Percentiles rank a stretch among this genome's conserved stretches.
Evolutionary conservation across 2,888 invertebrate species (phyloP).

Genomic region (Resseliella maxima): DNA sequence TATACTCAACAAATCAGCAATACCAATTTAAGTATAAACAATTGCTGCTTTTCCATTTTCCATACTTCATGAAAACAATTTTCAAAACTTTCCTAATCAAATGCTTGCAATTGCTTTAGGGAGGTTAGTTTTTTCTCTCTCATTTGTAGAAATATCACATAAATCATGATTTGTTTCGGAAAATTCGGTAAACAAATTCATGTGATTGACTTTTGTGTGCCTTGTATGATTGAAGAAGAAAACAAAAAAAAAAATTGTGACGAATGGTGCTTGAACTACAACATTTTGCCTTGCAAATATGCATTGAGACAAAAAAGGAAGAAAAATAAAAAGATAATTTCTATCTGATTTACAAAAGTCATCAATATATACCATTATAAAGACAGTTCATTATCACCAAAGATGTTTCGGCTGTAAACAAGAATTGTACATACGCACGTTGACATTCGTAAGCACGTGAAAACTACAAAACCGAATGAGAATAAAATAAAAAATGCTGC

Average conservation of each 20-base stretch:
- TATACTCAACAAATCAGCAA: conserved; percentile 5
- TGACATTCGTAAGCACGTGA: background rate
- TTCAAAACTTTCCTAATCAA: conserved; percentile 39
- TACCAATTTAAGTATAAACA: background rate
- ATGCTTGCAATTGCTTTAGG: conserved; percentile 11
- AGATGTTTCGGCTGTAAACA: background rate
- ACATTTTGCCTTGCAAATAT: too few relatives aligned
- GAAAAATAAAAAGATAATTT: too few relatives aligned
- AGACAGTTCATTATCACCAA: background rate
- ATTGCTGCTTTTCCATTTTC: background rate
- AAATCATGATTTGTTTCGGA: background rate
- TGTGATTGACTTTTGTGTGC: too few relatives aligned
- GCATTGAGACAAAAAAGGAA: too few relatives aligned
- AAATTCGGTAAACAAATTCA: too few relatives aligned
- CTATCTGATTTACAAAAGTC: too few relatives aligned
- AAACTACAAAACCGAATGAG: background rate
- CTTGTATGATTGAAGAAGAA: too few relatives aligned
- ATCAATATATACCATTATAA: too few relatives aligned
- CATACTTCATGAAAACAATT: background rate
- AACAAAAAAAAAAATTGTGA: too few relatives aligned
- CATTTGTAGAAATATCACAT: background rate
- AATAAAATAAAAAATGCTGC: background rate
- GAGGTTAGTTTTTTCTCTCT: background rate
- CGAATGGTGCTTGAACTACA: too few relatives aligned
- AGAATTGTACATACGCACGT: background rate